Base-by-base conservation (phyloP, 2,797 vertebrate genomes). In the Anniella stebbinsi region DNA sequence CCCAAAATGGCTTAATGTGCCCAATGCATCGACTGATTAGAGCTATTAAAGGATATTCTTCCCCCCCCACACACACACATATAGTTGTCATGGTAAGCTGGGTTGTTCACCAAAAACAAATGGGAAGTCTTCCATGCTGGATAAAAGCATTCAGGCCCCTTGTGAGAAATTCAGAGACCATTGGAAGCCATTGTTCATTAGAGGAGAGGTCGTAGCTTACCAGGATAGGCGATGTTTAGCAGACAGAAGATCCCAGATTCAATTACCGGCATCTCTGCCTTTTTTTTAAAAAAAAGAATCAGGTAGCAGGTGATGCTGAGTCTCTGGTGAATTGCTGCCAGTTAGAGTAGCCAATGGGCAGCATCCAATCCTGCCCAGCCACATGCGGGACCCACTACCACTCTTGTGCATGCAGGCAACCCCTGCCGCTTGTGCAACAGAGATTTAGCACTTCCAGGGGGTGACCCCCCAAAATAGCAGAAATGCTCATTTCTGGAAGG, bases 41-140 rank as follows among this genome's bases (percentile, higher is more conserved):
- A 69, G n/a, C 81, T 80, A 60, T 72, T 84, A 86, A 80, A 12
- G 66, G 41, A 86, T 30, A 45, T n/a, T 57, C 38, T 45, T 18
- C 38, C n/a, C 48, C 54, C 33, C 11, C 51, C 45, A 3, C 45
- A 45, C 45, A 3, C 45, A 45, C n/a, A n/a, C n/a, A n/a, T 41
- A 17, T 87, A 67, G 38, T 45, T 80, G 36, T 54, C 88, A 85
- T 78, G 78, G 87, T 70, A 81, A 83, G 36, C 69, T 80, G 54
- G 23, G n/a, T 80, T 45, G 51, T 60, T 80, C 82, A 89, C 28
- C 41, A 66, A 77, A 51, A 76, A 77, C 25, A 54, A 45, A 38
- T 69, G 73, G 63, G 30, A 84, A 76, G 63, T 66, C 60, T 84
- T 84, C 41, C 36, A 41, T 30, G 41, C 25, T 67, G 76, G 36